A percentile compares a stretch with the other conserved stretches of the same genome.
Evolutionary conservation across 2,113 vertebrate genomes (phyloP).

Genomic region (Elephantulus edwardii): DNA sequence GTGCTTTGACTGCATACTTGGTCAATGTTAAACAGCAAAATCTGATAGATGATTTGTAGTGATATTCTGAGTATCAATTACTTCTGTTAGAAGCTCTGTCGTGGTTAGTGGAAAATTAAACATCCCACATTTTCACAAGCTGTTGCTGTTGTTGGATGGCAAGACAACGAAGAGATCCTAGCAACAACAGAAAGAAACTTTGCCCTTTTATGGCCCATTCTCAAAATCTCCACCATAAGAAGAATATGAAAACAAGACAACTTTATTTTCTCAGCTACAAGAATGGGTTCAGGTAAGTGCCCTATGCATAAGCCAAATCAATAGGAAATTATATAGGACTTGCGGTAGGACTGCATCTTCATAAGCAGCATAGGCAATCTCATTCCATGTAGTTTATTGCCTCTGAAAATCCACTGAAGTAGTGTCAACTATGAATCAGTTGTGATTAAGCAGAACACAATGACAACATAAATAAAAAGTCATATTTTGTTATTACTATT

Average conservation of each 20-base stretch:
- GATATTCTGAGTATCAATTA: background rate
- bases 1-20: too few species aligned
- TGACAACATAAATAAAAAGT: constrained; percentile 2
- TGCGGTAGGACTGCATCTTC: background rate
- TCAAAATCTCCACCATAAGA: too few species aligned
- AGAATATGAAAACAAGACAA: background rate
- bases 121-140: background rate
- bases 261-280: background rate
- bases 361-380: too few species aligned
- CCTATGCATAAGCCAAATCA: background rate
- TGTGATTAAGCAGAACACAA: too few species aligned
- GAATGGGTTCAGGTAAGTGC: background rate
- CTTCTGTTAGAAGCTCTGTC: background rate
- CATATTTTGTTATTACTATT: background rate
- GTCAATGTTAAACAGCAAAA: too few species aligned
- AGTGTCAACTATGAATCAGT: too few species aligned
- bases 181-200: too few species aligned
- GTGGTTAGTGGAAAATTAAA: background rate
- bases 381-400: too few species aligned
- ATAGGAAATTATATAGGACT: background rate
- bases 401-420: too few species aligned
- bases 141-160: too few species aligned
- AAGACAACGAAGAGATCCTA: too few species aligned
- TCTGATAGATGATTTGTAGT: background rate
- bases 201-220: background rate